Base-by-base conservation (phyloP, 37 sponge, comb jelly and placozoan species). In the Ephydatia muelleri region DNA sequence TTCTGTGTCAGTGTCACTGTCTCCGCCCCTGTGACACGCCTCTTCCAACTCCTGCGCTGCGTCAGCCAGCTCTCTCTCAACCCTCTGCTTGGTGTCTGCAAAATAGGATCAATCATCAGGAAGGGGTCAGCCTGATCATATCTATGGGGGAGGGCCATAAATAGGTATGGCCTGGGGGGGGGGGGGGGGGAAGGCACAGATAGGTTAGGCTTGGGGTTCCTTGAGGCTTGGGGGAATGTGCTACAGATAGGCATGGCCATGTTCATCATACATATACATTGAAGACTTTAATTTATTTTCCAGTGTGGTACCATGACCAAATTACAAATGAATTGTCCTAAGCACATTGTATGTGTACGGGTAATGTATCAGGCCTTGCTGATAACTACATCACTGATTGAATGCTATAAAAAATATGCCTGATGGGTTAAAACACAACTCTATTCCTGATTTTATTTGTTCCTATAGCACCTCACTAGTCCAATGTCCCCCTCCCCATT, bases 11-110 rank as follows among this genome's bases (percentile, higher is more conserved):
- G 57, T 49, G 29, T 38, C 26, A 5, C 39, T 48, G 6, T 68
- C 83, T 47, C 38, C 43, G 23, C 33, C 87, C 22, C 23, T 22
- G 48, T 11, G 49, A 28, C 23, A 29, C 3, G 69, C 68, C 48
- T 31, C 81, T 47, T 81, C 86, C 1, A 77, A 75, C 67, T 91
- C 92, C 39, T 75, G 77, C 3, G 76, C 80, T 1, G 92, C 92
- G 40, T 91, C 92, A 0, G 88, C 88, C 39, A 91, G 40, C 76
- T 91, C 87, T 22, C 69, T 68, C 77, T 91, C 92, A 65, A 91
- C 30, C 21, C 83, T 75, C 25, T 83, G 65, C 76, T 87, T 87
- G 37, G 88, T 84, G 66, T 88, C 92, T 91, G 77, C 39, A 38
- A 68, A n/a, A n/a, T n/a, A n/a, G n/a, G n/a, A 70, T 29, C 22